Base-by-base conservation (phyloP, 2,888 invertebrate genomes). In the Drosophila testacea region DNA sequence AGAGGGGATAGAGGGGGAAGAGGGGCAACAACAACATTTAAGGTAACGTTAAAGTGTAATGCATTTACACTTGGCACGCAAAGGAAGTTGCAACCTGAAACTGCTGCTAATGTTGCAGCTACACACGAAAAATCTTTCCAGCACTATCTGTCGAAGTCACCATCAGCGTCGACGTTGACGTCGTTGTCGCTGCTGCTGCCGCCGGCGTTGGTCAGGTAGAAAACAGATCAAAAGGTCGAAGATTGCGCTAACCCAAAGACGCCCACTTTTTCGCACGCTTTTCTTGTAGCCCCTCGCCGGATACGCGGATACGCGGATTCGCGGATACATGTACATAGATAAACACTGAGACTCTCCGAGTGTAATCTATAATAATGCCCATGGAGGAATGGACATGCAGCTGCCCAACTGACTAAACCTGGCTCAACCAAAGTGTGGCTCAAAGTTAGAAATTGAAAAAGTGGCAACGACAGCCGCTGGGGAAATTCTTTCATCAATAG, bases 211-310 rank as follows among this genome's bases (percentile, higher is more conserved):
- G 50, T 13, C 60, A 64, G 42, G 66, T 78, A 63, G 81, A 87
- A 89, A 89, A 84, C 85, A 84, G 90, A 85, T 85, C 90, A 86
- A 86, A 88, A 86, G 86, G 90, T 86, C 89, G 87, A 73, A 83
- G 89, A 86, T 82, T 86, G 90, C 70, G 88, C 78, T 73, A 88
- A 88, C 90, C 86, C 66, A 65, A 60, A 65, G 57, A 83, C 86
- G 86, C 86, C 86, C 84, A 90, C 90, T 90, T 86, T 90, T 86
- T 90, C 86, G 90, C 86, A 86, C 86, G 86, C 83, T 89, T 80
- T 69, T 80, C 65, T 62, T 62, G 57, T 36, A 30, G 51, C 34
- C 47, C 57, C 56, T 38, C 78, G 87, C 86, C 83, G 88, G 83
- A 83, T 82, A 79, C 81, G 80, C 83, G 88, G 83, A 83, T 82